These are phyloP conservation scores for Pectinophora gossypiella DNA, from an alignment of 1,140 invertebrate genomes.

Conservation along the genomic window DNA sequence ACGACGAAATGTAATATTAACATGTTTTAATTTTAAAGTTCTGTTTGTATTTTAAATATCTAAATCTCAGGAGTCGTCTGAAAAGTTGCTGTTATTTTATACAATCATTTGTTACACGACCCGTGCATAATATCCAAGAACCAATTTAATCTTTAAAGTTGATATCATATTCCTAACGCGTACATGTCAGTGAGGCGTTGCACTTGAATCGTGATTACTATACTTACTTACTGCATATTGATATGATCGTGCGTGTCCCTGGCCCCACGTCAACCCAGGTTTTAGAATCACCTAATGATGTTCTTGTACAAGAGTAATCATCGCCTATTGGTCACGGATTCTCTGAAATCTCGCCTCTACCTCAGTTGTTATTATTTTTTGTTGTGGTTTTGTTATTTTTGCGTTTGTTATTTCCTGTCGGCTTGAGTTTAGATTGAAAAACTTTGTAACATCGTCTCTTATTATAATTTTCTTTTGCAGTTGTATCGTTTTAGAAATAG, in stretches of 20 bases:
- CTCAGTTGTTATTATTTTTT: slow-evolving; percentile 11
- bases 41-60: no score
- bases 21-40: no score
- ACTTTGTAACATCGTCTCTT: background rate
- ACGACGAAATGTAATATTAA: no score
- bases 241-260: background rate
- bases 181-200: background rate
- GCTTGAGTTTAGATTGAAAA: background rate
- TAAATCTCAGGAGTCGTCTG: no score
- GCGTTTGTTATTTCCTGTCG: background rate
- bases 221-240: background rate
- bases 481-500: background rate
- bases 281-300: background rate
- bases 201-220: background rate
- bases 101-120: no score
- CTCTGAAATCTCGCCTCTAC: slow-evolving; percentile 6
- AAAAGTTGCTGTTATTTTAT: no score
- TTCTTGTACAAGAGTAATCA: slow-evolving; percentile 11
- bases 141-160: background rate
- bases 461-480: background rate
- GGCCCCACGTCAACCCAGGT: background rate
- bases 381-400: background rate
- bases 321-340: slow-evolving; percentile 14
- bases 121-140: no score
- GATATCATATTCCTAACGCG: background rate